These are phyloP conservation scores for Hiodon tergisus DNA, from an alignment of 2,113 vertebrate species.

Conservation along the genomic window DNA sequence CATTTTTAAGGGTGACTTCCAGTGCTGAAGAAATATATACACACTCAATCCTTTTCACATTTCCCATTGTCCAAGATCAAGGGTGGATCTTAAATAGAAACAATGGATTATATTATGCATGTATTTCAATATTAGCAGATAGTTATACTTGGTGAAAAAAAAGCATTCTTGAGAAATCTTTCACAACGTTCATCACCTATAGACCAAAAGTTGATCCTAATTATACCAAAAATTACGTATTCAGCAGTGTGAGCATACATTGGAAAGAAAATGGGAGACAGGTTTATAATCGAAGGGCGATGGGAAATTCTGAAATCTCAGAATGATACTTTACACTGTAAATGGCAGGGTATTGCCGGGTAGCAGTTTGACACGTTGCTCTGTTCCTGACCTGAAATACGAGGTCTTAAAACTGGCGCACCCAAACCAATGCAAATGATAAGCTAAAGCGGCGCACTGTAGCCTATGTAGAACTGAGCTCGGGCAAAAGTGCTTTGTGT, in stretches of 20 bases:
- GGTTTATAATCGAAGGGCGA: no score
- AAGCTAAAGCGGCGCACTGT: no score
- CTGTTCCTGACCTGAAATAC: neutral
- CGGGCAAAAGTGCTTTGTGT: neutral
- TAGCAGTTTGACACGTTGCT: neutral
- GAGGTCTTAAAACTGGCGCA: neutral
- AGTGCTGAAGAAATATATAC: no score
- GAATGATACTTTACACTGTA: neutral
- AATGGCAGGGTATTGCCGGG: neutral
- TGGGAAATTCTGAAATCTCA: neutral
- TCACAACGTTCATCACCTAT: neutral
- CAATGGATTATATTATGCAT: constrained; percentile 23
- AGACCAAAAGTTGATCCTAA: neutral
- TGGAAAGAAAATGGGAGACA: neutral
- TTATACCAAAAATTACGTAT: neutral
- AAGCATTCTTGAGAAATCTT: neutral
- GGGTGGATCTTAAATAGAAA: constrained; percentile 32
- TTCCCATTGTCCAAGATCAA: constrained; percentile 25
- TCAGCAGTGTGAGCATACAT: constrained; percentile 2
- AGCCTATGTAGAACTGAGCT: no score
- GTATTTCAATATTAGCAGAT: constrained; percentile 8
- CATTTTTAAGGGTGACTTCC: constrained; percentile 35
- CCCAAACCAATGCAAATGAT: neutral
- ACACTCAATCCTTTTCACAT: constrained; percentile 16
- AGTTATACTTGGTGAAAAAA: constrained; percentile 1